Conservation (phyloP, 2,113 vertebrate species). For the Hylia prasina region DNA sequence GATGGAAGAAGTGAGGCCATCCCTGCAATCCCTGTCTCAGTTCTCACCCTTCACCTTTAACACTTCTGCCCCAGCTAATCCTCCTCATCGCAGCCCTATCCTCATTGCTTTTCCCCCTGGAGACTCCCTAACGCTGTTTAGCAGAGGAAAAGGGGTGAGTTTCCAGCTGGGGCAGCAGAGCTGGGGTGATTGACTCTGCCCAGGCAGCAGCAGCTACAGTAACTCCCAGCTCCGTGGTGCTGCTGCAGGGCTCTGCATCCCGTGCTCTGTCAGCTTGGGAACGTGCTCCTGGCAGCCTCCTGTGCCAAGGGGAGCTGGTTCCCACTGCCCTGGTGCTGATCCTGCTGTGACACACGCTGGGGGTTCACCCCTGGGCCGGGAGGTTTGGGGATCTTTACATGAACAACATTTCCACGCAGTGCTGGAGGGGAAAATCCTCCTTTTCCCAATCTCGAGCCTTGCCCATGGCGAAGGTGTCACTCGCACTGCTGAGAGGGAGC, state of each 20-base stretch:
- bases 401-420: not conserved
- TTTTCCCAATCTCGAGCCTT: not conserved
- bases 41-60: not conserved
- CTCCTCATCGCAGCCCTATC: not conserved
- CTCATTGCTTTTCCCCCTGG: not conserved
- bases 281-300: not conserved
- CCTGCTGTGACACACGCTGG: not conserved
- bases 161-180: not conserved
- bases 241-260: not conserved
- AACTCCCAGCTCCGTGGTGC: not conserved
- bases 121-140: accelerated
- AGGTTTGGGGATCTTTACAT: not conserved
- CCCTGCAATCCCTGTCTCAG: not conserved
- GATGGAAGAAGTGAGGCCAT: not conserved
- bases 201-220: not conserved
- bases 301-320: not conserved
- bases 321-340: not conserved
- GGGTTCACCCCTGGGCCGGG: not conserved
- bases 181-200: not conserved
- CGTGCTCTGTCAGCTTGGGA: not conserved
- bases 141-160: not conserved
- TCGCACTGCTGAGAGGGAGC: not conserved
- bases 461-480: not conserved
- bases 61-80: not conserved
- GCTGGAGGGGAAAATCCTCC: not conserved